These are phyloP conservation scores for Agrotis segetum DNA, from an alignment of 2,888 invertebrate genomes.

Conservation along the genomic window DNA sequence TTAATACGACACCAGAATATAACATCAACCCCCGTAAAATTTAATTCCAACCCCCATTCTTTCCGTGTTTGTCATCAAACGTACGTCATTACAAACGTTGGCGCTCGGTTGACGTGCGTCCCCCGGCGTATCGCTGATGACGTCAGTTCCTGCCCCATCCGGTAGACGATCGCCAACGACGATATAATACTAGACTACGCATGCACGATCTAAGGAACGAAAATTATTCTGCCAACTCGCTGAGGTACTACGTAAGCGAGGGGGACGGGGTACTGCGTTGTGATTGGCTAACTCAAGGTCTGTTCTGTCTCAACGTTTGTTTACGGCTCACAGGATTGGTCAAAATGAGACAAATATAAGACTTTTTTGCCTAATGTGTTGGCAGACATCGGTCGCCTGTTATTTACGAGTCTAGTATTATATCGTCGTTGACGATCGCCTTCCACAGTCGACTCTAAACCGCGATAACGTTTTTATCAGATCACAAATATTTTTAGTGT, in stretches of 20 bases:
- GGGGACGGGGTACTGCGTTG: too few relatives aligned
- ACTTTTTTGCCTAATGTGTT: too few relatives aligned
- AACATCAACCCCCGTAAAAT: constrained; percentile 12
- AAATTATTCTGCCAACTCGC: too few relatives aligned
- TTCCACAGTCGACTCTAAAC: constrained; percentile 43
- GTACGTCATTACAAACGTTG: constrained; percentile 57
- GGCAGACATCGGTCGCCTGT: too few relatives aligned
- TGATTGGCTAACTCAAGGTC: too few relatives aligned
- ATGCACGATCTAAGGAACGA: too few relatives aligned
- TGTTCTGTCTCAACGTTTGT: too few relatives aligned
- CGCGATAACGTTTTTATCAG: constrained; percentile 34
- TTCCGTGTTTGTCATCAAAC: constrained; percentile 60
- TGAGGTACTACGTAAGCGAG: too few relatives aligned
- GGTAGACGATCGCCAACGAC: constrained; percentile 41
- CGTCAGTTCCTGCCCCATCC: constrained; percentile 74
- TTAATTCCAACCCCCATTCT: constrained; percentile 37
- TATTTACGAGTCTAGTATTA: too few relatives aligned
- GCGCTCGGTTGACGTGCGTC: constrained; percentile 61
- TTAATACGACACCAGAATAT: constrained; percentile 12
- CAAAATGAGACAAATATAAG: too few relatives aligned
- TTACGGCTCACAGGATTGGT: too few relatives aligned
- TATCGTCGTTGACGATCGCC: constrained; percentile 46
- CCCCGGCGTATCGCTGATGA: constrained; percentile 72
- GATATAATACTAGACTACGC: too few relatives aligned
- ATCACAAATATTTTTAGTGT: constrained; percentile 2